These are phyloP conservation scores for Criorhina ranunculi DNA, from an alignment of 2,888 invertebrate genomes.

Conservation along the genomic window DNA sequence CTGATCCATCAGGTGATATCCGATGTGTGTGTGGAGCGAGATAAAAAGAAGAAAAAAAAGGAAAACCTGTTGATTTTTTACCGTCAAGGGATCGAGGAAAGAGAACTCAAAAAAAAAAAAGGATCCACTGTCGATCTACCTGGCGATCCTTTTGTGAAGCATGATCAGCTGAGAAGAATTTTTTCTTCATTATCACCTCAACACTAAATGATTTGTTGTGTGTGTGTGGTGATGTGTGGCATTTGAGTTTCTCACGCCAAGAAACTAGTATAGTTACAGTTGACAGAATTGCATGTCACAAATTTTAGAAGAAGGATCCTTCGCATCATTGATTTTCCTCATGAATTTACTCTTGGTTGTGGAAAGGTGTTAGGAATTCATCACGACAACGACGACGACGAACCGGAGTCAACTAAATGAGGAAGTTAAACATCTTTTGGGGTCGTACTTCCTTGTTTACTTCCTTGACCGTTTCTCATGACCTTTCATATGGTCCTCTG, in stretches of 20 bases:
- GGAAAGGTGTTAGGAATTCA: slow-evolving; percentile 37
- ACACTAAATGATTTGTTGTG: neutral
- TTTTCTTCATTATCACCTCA: slow-evolving; percentile 12
- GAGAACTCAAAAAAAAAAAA: neutral
- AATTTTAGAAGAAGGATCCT: neutral
- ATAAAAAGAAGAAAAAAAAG: slow-evolving; percentile 5
- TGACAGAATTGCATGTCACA: slow-evolving; percentile 49
- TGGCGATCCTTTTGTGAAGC: slow-evolving; percentile 15
- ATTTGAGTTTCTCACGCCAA: slow-evolving; percentile 63
- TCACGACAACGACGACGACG: slow-evolving; percentile 3
- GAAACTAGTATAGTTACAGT: slow-evolving; percentile 50
- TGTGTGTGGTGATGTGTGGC: slow-evolving; percentile 9
- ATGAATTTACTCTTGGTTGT: slow-evolving; percentile 19
- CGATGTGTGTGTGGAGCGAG: slow-evolving; percentile 25
- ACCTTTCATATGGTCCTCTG: slow-evolving; percentile 54
- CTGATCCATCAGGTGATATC: slow-evolving; percentile 59
- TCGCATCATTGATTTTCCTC: slow-evolving; percentile 54
- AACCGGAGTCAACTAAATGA: slow-evolving; percentile 24
- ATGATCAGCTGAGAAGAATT: slow-evolving; percentile 39
- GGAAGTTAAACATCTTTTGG: slow-evolving; percentile 54
- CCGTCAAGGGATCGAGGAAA: neutral
- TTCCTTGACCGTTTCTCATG: slow-evolving; percentile 71
- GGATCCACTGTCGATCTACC: slow-evolving; percentile 35
- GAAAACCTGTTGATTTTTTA: slow-evolving; percentile 53
- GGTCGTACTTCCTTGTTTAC: slow-evolving; percentile 71